phyloP scores from a whole-genome alignment of 2,113 vertebrate species.

The Dromiciops gliroides region DNA sequence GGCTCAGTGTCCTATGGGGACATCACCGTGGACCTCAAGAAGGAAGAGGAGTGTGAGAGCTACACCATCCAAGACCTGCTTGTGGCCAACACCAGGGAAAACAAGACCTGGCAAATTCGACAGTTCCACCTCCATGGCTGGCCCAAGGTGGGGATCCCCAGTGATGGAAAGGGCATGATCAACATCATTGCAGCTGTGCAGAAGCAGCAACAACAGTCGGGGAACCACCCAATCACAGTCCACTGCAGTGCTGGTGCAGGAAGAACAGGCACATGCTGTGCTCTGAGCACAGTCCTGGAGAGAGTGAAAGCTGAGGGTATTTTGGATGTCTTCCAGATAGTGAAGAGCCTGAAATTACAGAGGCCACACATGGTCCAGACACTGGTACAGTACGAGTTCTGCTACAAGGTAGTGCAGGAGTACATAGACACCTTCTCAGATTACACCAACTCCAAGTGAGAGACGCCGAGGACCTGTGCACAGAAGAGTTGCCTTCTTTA shows the following conservation, averaged over 20 bases:
- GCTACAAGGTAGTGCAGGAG: constrained; percentile 99
- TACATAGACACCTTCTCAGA: constrained; percentile 99
- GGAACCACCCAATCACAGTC: constrained; percentile 98
- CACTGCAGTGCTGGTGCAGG: constrained; percentile 99
- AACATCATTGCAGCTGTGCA: constrained; percentile 97
- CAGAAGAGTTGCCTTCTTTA: constrained; percentile 94
- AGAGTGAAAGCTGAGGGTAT: constrained; percentile 98
- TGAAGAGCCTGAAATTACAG: constrained; percentile 98
- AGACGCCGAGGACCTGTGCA: constrained; percentile 57
- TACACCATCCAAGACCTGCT: constrained; percentile 96
- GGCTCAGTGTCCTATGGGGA: constrained; percentile 91
- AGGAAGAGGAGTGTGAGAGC: constrained; percentile 97
- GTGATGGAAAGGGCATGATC: constrained; percentile 98
- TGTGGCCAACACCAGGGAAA: constrained; percentile 97
- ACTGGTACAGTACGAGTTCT: constrained; percentile 99
- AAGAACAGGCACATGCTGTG: constrained; percentile 98
- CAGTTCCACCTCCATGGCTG: constrained; percentile 99
- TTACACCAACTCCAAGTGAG: constrained; percentile 99
- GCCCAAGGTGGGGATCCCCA: constrained; percentile 98
- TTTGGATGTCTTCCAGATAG: constrained; percentile 98
- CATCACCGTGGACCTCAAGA: constrained; percentile 96
- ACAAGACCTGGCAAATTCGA: constrained; percentile 94
- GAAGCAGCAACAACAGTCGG: constrained; percentile 99
- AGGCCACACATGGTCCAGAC: constrained; percentile 99
- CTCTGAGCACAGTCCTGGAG: constrained; percentile 97